phyloP scores from a whole-genome alignment of 1,140 invertebrate species.

The Pseudoatta argentina region DNA sequence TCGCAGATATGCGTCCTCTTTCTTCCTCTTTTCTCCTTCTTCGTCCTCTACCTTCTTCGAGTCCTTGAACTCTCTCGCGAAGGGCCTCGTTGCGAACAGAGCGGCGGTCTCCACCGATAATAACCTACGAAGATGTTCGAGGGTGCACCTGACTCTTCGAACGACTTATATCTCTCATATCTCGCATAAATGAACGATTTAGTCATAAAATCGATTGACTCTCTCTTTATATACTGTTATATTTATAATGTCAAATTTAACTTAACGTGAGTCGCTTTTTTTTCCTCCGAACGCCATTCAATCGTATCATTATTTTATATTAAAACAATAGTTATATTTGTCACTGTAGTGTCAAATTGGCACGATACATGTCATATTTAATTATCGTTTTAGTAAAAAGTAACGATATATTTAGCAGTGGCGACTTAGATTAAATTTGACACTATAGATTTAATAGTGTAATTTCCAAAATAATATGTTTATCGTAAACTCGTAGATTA shows the following conservation, averaged over 20 bases:
- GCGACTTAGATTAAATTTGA: no score
- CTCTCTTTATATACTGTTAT: no score
- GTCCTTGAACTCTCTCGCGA: slow-evolving; percentile 82
- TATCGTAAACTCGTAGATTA: background rate
- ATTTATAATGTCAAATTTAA: no score
- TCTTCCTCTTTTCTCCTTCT: slow-evolving; percentile 55
- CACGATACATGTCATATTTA: no score
- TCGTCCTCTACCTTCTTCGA: slow-evolving; percentile 61
- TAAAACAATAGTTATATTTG: no score
- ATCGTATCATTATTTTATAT: no score
- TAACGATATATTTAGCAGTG: no score
- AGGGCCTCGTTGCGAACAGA: slow-evolving; percentile 66
- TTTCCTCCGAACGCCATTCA: no score
- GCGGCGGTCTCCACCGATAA: slow-evolving; percentile 25
- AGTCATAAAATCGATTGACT: background rate
- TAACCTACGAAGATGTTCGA: slow-evolving; percentile 18
- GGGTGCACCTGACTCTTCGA: slow-evolving; percentile 48
- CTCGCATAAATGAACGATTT: background rate
- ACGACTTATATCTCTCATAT: background rate
- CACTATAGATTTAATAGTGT: background rate
- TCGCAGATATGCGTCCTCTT: slow-evolving; percentile 59
- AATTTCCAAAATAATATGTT: background rate
- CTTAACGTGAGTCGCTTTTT: no score
- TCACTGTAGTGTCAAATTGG: no score
- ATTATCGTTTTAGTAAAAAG: no score